A percentile compares a stretch with the other conserved stretches of the same genome.
Conservation (phyloP, 2,888 invertebrate species). For the Fragum fragum region DNA sequence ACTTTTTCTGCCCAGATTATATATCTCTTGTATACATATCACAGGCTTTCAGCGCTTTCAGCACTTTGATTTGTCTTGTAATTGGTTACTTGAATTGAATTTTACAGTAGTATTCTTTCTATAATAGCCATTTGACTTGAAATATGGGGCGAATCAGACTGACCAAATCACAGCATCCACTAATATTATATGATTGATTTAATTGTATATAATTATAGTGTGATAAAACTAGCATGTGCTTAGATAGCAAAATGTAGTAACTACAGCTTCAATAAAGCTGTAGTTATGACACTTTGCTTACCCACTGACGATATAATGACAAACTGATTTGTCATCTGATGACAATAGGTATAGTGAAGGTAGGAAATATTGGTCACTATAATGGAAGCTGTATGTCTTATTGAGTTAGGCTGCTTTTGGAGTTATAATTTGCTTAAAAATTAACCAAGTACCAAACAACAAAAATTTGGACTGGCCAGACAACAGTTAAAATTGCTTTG, state of each 20-base stretch:
- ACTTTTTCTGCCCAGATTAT: no score
- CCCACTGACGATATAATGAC: no score
- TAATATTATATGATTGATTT: neutral
- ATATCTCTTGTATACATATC: no score
- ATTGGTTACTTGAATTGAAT: no score
- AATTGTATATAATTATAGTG: conserved; percentile 20
- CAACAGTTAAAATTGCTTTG: neutral
- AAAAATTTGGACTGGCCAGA: neutral
- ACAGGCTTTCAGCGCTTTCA: no score
- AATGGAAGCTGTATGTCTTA: no score
- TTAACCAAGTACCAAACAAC: no score
- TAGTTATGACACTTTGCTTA: no score
- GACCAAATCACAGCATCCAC: neutral
- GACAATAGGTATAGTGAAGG: neutral
- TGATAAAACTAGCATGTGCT: neutral
- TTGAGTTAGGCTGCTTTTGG: neutral
- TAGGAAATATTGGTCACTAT: neutral
- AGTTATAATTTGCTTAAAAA: neutral
- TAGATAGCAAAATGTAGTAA: no score
- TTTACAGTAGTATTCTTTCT: no score
- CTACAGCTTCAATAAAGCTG: no score
- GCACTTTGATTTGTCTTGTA: no score
- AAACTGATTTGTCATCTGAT: conserved; percentile 3
- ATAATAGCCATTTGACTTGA: neutral
- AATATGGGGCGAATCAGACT: neutral